These are phyloP conservation scores for Pseudonaja textilis DNA, from an alignment of 2,113 vertebrate species.

Conservation along the genomic window DNA sequence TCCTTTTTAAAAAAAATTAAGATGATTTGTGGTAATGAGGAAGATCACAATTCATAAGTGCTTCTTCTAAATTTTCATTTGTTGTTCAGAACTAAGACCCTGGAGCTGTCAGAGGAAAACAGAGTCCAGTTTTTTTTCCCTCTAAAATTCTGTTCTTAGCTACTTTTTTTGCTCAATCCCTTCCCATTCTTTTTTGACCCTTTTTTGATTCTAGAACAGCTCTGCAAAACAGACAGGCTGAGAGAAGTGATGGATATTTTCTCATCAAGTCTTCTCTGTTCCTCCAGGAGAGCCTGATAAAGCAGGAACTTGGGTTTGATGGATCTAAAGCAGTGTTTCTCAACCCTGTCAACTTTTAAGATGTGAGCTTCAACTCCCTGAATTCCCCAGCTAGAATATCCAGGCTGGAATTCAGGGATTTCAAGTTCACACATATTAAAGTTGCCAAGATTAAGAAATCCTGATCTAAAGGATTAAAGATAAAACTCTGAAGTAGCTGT, in stretches of 20 bases:
- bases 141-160: background rate
- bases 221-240: background rate
- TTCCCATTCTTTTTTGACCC: background rate
- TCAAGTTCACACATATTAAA: background rate
- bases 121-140: background rate
- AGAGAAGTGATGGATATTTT: background rate
- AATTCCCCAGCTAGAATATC: too few relatives aligned
- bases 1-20: background rate
- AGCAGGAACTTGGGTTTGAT: background rate
- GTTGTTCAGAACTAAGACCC: background rate
- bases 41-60: background rate
- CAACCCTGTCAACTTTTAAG: background rate
- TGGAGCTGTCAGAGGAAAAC: background rate
- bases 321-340: background rate
- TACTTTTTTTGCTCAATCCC: background rate
- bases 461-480: rapidly evolving
- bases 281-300: background rate
- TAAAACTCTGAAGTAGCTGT: background rate
- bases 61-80: background rate
- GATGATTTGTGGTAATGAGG: background rate
- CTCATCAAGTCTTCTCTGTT: background rate
- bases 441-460: background rate
- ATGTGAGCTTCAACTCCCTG: background rate
- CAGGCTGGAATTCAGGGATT: background rate
- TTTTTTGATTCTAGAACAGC: background rate